Evolutionary conservation across 2,888 invertebrate species (phyloP), one percentile per base, ranked within the genome.

Genomic region (Ophion ventricosus): DNA sequence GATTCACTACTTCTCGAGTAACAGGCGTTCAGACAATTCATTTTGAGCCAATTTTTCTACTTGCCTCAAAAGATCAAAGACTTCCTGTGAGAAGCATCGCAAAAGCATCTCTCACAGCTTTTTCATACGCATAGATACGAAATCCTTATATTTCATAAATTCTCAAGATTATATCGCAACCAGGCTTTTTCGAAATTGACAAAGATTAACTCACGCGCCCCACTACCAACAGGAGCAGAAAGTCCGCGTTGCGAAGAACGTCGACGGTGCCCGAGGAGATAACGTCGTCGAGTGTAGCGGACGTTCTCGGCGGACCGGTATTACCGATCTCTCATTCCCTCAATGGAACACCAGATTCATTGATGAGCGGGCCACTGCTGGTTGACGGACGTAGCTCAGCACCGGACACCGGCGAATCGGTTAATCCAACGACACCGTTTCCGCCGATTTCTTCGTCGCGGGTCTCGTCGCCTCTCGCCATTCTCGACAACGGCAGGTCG

Each of bases 221-320:
- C 1, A n/a, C n/a, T 10, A 4, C 7, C n/a, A 83, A 77, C 77
- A 89, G 88, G 78, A 86, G 87, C 80, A 49, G 79, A 49, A 88
- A 86, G 66, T 88, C 87, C 56, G 66, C 85, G 23, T 76, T 89
- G 23, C 88, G 91, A 54, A 89, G 91, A 63, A 91, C 91, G 4
- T 90, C 91, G 57, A 92, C 91, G 20, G 91, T 92, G 4, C 91
- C 90, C 29, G 91, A 91, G 72, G 91, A 91, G 74, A 87, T 83
- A 40, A 85, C 82, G 25, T 84, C 87, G 25, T 43, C 80, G 17
- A 85, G 70, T 29, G 85, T 72, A 14, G 82, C 73, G 29, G 87
- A 86, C 20, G 74, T 87, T n/a, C 73, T 89, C 23, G 88, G 88
- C 5, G 88, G 84, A n/a, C 77, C 87, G 40, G 87, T 88, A 76